phyloP scores from a whole-genome alignment of 2,797 vertebrate species.

The Darevskia mixta region DNA sequence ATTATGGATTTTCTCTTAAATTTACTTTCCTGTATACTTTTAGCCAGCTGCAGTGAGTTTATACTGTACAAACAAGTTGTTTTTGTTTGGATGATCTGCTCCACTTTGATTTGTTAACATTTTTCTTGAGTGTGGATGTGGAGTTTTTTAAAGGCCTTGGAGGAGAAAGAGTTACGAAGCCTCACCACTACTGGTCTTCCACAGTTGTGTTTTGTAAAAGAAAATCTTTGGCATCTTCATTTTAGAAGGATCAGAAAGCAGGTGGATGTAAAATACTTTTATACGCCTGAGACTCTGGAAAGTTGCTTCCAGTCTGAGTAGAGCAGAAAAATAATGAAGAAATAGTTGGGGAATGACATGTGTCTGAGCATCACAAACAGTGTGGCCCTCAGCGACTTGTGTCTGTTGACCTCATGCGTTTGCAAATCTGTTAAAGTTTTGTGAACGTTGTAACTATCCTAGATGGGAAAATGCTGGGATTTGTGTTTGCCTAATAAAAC shows the following conservation, averaged over 20 bases:
- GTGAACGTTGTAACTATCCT: not conserved
- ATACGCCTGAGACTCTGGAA: too few species aligned
- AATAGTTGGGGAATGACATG: too few species aligned
- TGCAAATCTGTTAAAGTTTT: constrained; percentile 18
- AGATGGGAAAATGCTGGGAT: too few species aligned
- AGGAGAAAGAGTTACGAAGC: not conserved
- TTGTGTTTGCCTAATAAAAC: constrained; percentile 20
- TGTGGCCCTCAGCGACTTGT: not conserved
- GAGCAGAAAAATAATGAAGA: not conserved
- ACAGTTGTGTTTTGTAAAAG: not conserved
- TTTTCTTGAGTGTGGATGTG: not conserved
- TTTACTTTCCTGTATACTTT: too few species aligned
- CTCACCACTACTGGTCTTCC: not conserved
- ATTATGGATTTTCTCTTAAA: too few species aligned
- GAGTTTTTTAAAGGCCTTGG: not conserved
- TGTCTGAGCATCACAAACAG: not conserved
- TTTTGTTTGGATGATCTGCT: not conserved
- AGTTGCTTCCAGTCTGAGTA: too few species aligned
- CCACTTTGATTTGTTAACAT: not conserved
- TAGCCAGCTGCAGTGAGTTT: not conserved
- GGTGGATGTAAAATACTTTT: not conserved
- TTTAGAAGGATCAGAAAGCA: not conserved
- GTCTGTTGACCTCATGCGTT: not conserved
- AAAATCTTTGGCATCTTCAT: not conserved
- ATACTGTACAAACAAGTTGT: not conserved